phyloP scores from a whole-genome alignment of 2,797 vertebrate species.

The Bradypodion pumilum region DNA sequence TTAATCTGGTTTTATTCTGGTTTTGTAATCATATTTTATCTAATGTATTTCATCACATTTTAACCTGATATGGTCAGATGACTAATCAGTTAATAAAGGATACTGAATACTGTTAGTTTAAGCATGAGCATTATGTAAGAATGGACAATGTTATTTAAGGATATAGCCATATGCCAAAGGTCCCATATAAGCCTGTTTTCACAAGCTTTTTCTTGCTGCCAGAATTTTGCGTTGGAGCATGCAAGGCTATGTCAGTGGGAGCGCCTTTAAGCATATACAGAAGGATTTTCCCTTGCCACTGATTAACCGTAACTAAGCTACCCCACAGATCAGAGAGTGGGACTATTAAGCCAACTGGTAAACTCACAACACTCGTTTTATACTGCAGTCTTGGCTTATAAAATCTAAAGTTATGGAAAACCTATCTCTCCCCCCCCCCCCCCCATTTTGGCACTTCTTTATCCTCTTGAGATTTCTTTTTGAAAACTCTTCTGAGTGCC shows the following conservation, averaged over 20 bases:
- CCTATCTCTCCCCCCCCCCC: no score
- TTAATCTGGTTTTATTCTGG: no score
- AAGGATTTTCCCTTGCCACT: background rate
- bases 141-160: background rate
- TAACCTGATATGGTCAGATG: no score
- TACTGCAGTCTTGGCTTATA: background rate
- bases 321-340: background rate
- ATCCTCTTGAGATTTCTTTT: background rate
- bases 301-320: background rate
- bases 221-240: background rate
- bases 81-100: no score
- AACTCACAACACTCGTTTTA: background rate
- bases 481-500: background rate
- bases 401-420: background rate
- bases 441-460: background rate
- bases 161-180: no score
- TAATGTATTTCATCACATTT: no score
- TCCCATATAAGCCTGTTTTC: background rate
- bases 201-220: background rate
- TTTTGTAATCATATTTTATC: no score
- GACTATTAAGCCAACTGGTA: background rate
- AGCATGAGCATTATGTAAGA: background rate
- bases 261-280: background rate
- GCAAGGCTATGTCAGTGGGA: background rate
- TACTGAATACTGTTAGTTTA: no score